A percentile compares a stretch with the other conserved stretches of the same genome.
phyloP scores from a whole-genome alignment of 2,113 vertebrate genomes.

The Mola mola region DNA sequence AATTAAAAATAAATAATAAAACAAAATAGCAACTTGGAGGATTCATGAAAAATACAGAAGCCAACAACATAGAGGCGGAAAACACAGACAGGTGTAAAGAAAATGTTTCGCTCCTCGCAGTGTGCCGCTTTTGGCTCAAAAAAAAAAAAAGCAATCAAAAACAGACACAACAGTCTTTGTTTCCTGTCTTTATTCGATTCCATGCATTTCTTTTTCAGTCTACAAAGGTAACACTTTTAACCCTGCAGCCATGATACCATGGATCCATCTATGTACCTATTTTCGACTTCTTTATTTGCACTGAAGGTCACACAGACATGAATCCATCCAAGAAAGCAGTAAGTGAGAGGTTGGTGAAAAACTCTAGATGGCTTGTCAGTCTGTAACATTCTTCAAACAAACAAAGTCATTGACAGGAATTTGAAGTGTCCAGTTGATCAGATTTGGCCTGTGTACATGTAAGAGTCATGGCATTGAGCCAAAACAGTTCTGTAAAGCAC shows the following conservation, averaged over 20 bases:
- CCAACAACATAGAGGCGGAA: not conserved
- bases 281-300: not conserved
- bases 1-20: constrained; percentile 16
- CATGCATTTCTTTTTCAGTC: not conserved
- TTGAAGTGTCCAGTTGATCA: constrained; percentile 5
- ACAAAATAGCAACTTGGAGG: not conserved
- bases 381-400: not conserved
- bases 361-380: not conserved
- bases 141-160: not conserved
- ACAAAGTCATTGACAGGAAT: not conserved
- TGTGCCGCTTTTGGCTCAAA: not conserved
- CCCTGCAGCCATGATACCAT: not conserved
- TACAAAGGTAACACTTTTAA: not conserved
- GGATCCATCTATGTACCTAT: not conserved
- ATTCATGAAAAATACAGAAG: constrained; percentile 2
- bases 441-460: not conserved
- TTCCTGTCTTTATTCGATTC: not conserved
- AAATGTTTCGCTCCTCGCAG: not conserved
- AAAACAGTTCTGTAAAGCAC: too few relatives aligned
- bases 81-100: not conserved
- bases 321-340: not conserved
- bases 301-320: constrained; percentile 4
- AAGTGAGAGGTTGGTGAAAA: not conserved
- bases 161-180: not conserved
- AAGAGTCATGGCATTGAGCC: too few relatives aligned